Conservation (phyloP, 1,140 invertebrate species). For the Drosophila ananassae region DNA sequence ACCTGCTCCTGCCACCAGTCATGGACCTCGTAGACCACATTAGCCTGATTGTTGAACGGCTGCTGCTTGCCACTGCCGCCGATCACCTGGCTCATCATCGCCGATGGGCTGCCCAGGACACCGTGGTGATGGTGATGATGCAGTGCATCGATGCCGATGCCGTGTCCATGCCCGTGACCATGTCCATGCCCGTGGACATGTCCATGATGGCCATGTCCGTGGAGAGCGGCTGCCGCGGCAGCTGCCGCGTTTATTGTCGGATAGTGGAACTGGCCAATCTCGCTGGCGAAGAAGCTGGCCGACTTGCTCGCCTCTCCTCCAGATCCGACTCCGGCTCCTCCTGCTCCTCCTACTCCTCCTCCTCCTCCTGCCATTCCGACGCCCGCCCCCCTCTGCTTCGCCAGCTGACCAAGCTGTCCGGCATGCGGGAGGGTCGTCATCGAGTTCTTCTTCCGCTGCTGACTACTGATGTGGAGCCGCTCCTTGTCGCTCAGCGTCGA, state of each 20-base stretch:
- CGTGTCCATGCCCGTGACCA: conserved; percentile 9
- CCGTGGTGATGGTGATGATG: conserved; percentile 46
- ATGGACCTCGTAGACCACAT: conserved; percentile 86
- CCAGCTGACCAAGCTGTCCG: conserved; percentile 46
- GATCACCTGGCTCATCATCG: conserved; percentile 78
- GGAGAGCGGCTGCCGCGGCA: conserved; percentile 18
- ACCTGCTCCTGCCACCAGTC: conserved; percentile 89
- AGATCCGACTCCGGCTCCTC: neutral
- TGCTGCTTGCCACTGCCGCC: conserved; percentile 77
- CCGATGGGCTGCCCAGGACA: conserved; percentile 71
- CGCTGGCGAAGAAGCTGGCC: conserved; percentile 59
- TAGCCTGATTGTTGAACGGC: conserved; percentile 85
- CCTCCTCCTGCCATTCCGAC: neutral
- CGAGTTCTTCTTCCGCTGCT: conserved; percentile 80
- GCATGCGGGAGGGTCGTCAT: conserved; percentile 71
- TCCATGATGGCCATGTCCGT: conserved; percentile 24
- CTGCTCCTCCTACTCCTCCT: neutral
- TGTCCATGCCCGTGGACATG: conserved; percentile 11
- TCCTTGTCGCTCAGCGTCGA: conserved; percentile 87
- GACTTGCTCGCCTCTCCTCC: conserved; percentile 40
- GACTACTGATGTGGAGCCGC: conserved; percentile 74
- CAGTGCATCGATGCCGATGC: neutral
- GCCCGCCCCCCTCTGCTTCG: conserved; percentile 39
- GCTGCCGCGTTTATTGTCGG: conserved; percentile 58
- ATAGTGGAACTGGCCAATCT: conserved; percentile 77